Evolutionary conservation across 2,888 invertebrate species (phyloP), one percentile per base, ranked within the genome.

Genomic region (Allygus modestus): DNA sequence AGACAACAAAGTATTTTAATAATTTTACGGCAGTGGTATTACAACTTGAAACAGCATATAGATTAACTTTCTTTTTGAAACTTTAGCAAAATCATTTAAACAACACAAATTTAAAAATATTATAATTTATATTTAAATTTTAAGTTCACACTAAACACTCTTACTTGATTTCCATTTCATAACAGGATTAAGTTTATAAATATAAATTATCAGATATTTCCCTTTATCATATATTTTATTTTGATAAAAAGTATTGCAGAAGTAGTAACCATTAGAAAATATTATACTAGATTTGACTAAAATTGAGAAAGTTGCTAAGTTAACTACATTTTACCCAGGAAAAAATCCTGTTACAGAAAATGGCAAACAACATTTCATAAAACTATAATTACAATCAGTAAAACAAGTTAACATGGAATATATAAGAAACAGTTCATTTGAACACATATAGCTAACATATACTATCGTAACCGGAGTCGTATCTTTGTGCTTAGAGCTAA

Each of bases 341-440:
- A 4, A 46, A 46, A 11, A 9, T 46, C 46, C 46, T 46, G 46
- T 1, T 46, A 7, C 4, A 15, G 17, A 77, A 28, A 51, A 77
- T 51, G 28, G 46, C 77, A 46, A 77, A 51, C 4, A 37, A 37
- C 51, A 51, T n/a, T 58, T 31, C 33, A n/a, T 46, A 79, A 43
- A 77, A 2, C 77, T 77, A 79, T 79, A 58, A 79, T 37, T 79
- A 79, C 51, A 79, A 31, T 79, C 28, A 17, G 65, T 65, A 65
- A 26, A 79, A 79, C 79, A 79, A 79, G 79, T 51, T 37, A 58
- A 79, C 79, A 54, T 79, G 31, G 79, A 79, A 79, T 58, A 79
- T 58, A 73, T 37, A 41, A 28, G 31, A 37, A 58, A 79, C 20
- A 79, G 33, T 79, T 58, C 37, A 77, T 77, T 77, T 79, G 79